A percentile compares a stretch with the other conserved stretches of the same genome.
Conservation (phyloP, 30 jellyfish, hydroid and myxozoan genomes). For the Hydractinia echinata region DNA sequence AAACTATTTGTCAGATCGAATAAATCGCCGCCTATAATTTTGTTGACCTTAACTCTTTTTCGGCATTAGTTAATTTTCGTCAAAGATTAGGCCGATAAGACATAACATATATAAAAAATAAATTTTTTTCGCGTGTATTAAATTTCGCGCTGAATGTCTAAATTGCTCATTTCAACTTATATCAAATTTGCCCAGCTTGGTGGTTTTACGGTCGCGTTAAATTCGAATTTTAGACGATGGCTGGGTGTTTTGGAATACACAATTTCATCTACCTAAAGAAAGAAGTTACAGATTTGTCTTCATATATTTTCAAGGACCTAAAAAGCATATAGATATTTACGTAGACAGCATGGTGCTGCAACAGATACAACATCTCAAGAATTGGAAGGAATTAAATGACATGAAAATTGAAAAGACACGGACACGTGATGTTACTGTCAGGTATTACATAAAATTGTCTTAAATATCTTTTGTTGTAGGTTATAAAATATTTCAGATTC, state of each 20-base stretch:
- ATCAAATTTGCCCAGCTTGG: background rate
- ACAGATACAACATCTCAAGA: slow-evolving; percentile 51
- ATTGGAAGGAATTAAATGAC: slow-evolving; percentile 54
- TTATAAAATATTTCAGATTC: background rate
- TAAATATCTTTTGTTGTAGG: background rate
- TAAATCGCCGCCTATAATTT: no score
- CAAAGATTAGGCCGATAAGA: no score
- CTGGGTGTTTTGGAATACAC: slow-evolving; percentile 89
- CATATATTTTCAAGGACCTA: slow-evolving; percentile 69
- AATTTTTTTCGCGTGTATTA: no score
- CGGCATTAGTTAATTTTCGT: no score
- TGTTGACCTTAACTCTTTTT: no score
- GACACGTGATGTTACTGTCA: slow-evolving; percentile 56
- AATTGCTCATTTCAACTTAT: background rate
- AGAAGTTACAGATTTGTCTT: slow-evolving; percentile 62
- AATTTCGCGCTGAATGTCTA: no score
- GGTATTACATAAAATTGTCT: slow-evolving; percentile 22
- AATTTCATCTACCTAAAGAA: slow-evolving; percentile 59
- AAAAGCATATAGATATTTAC: slow-evolving; percentile 52
- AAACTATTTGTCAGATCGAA: no score
- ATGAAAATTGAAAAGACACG: slow-evolving; percentile 46
- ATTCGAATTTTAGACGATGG: slow-evolving; percentile 45
- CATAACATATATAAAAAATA: no score
- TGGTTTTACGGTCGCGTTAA: background rate
- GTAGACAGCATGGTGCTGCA: slow-evolving; percentile 65